Evolutionary conservation across 1,140 invertebrate genomes (phyloP), one percentile per base, ranked within the genome.

Genomic region (Drosophila subobscura): DNA sequence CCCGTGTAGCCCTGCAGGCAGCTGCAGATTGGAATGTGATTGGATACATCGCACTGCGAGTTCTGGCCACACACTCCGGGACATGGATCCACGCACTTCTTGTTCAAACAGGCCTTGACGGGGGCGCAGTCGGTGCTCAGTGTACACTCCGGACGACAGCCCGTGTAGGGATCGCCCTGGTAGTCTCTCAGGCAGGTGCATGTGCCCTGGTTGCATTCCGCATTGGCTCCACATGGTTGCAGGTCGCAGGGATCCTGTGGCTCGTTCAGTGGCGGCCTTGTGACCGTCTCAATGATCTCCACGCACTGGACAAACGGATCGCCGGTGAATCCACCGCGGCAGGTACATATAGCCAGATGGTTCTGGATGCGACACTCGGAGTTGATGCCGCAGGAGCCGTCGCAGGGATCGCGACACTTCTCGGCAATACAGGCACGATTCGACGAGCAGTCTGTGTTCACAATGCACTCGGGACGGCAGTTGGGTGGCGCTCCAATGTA

Each of bases 91-190:
- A 94, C 92, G 80, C 96, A 97, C 89, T 95, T 95, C 70, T 95
- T 94, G 73, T 94, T 94, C 54, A 94, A 93, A 79, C 96, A 97
- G 2, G 96, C 94, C 91, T 94, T 96, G 46, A 94, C 93, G 45
- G 94, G 93, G 3, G 95, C 92, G 90, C 96, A 97, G 63, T 97
- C 96, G 1, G 95, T 94, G 89, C 96, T 97, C 79, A 96, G 94
- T 0, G 96, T 95, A 91, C 96, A 97, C 91, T 97, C 96, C 12
- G 96, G 96, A 68, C 96, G 92, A 90, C 97, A 97, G 16, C 93
- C 94, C 55, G 91, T 89, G 68, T 95, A 95, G 4, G 95, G 94
- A 91, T 94, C 93, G 22, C 94, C 94, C 46, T 93, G 92, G 88
- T 95, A 96, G 56, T 94, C 94, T 16, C 92, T 88, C 56, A 94